Evolutionary conservation across 2,888 invertebrate genomes (phyloP).

Genomic region (Colostygia pectinataria): DNA sequence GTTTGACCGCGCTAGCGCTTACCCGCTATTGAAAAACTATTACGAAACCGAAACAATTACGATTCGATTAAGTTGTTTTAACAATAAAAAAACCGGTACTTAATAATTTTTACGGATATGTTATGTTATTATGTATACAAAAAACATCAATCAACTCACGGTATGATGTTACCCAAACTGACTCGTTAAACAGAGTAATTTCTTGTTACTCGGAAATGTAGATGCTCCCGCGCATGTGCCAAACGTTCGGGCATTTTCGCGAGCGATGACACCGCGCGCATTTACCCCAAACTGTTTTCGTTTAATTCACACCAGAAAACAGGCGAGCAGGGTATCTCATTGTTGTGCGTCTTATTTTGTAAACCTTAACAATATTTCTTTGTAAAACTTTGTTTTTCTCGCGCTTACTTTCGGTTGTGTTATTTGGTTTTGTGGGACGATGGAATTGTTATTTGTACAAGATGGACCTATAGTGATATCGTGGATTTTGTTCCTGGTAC

Average conservation of each 20-base stretch:
- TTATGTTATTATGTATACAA: conserved; percentile 8
- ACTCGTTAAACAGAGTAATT: conserved; percentile 57
- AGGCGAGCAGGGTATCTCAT: conserved; percentile 15
- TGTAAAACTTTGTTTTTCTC: conserved; percentile 17
- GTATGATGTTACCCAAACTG: conserved; percentile 41
- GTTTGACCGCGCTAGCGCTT: conserved; percentile 60
- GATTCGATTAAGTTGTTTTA: no score
- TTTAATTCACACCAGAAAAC: conserved; percentile 40
- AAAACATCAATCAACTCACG: conserved; percentile 18
- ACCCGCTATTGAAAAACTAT: conserved; percentile 40
- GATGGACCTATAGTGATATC: conserved; percentile 72
- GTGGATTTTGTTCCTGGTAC: conserved; percentile 71
- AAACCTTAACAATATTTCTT: conserved; percentile 15
- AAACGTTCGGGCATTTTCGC: conserved; percentile 64
- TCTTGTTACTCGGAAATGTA: conserved; percentile 64
- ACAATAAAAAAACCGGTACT: no score
- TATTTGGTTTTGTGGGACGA: conserved; percentile 37
- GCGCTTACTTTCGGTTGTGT: conserved; percentile 19
- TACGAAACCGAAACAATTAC: conserved; percentile 19
- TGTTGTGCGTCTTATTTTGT: conserved; percentile 15
- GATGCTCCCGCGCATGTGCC: conserved; percentile 69
- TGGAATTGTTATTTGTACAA: conserved; percentile 65
- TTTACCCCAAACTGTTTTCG: conserved; percentile 62
- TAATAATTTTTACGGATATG: not conserved
- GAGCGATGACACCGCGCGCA: conserved; percentile 71